Percentiles rank a stretch among this genome's conserved stretches.
Evolutionary conservation across 2,113 vertebrate genomes (phyloP).

Genomic region (Bufo bufo): DNA sequence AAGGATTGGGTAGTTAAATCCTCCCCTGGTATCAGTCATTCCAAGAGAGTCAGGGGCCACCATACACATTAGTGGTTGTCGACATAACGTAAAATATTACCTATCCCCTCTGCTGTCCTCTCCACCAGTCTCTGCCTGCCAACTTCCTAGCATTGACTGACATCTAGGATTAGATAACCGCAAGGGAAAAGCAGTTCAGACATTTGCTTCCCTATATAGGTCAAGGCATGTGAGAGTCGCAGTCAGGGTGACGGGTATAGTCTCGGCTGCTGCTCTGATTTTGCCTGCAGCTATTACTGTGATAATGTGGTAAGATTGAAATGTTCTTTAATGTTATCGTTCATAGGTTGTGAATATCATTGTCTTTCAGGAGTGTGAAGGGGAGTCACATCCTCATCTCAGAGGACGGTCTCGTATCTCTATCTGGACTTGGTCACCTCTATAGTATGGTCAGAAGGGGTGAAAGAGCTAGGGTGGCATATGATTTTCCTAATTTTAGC

Average conservation of each 20-base stretch:
- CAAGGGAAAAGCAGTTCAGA: too few relatives aligned
- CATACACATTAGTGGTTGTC: too few relatives aligned
- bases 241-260: neutral
- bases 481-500: constrained; percentile 93
- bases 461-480: constrained; percentile 84
- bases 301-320: neutral
- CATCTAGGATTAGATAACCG: too few relatives aligned
- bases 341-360: constrained; percentile 44
- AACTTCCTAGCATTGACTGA: too few relatives aligned
- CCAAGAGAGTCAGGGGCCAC: too few relatives aligned
- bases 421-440: constrained; percentile 90
- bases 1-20: too few relatives aligned
- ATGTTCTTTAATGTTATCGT: neutral
- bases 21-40: too few relatives aligned
- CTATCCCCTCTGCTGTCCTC: too few relatives aligned
- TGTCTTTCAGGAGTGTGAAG: constrained; percentile 90
- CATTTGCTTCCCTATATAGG: too few relatives aligned
- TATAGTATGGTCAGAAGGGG: constrained; percentile 94
- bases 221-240: neutral
- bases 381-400: constrained; percentile 97
- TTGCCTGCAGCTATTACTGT: too few relatives aligned
- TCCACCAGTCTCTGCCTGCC: too few relatives aligned
- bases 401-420: constrained; percentile 88
- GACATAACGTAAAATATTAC: too few relatives aligned
- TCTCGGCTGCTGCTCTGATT: neutral